These are phyloP conservation scores for Microtus californicus DNA, from an alignment of 2,797 vertebrate genomes.

Conservation along the genomic window DNA sequence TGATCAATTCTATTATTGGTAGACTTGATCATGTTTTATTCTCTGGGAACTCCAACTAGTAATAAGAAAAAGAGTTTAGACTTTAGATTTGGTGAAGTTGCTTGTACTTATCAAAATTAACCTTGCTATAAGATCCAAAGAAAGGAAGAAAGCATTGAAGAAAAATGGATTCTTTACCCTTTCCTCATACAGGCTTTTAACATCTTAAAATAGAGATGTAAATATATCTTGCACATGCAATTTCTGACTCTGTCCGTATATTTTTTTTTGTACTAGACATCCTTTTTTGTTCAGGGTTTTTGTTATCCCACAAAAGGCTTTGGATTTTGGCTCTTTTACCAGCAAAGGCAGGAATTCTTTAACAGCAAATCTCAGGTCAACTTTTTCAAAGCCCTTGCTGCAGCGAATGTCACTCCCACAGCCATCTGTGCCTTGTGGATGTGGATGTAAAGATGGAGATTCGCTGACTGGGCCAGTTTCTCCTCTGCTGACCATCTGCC, in stretches of 20 bases:
- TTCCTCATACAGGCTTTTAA: not conserved
- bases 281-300: slow-evolving; percentile 49
- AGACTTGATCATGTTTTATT: not conserved
- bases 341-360: slow-evolving; percentile 44
- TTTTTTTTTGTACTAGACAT: not conserved
- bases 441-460: slow-evolving; percentile 76
- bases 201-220: not conserved
- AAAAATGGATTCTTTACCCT: not conserved
- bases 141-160: not conserved
- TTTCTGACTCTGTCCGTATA: not conserved
- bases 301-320: slow-evolving; percentile 44
- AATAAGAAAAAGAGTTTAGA: not conserved
- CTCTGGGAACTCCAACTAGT: not conserved
- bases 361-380: slow-evolving; percentile 46
- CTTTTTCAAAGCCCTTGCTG: slow-evolving; percentile 65
- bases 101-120: not conserved
- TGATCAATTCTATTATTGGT: not conserved
- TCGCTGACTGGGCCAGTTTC: slow-evolving; percentile 71
- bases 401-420: slow-evolving; percentile 46
- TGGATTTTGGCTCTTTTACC: slow-evolving; percentile 66
- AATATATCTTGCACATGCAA: not conserved
- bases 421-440: slow-evolving; percentile 80
- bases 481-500: slow-evolving; percentile 83
- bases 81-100: not conserved
- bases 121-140: not conserved